These are phyloP conservation scores for Smutsia gigantea DNA, from an alignment of 2,797 vertebrate genomes.

Conservation along the genomic window DNA sequence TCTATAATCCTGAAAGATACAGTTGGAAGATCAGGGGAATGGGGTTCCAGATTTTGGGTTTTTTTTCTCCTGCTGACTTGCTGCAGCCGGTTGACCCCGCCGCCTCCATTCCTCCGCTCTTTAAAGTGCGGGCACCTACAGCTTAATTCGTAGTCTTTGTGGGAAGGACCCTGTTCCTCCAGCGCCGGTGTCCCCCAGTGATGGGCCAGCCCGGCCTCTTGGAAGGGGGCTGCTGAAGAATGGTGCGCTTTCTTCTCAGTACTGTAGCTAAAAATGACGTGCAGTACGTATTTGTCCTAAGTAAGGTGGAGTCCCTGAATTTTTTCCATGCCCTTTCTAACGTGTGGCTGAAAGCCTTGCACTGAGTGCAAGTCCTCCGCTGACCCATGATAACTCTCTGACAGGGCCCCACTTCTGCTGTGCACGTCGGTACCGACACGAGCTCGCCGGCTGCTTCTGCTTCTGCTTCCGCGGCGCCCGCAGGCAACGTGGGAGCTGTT, in stretches of 20 bases:
- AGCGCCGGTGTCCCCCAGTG: neutral
- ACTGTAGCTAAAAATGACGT: neutral
- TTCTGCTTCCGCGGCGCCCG: conserved; percentile 88
- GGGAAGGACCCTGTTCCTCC: neutral
- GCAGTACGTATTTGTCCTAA: conserved; percentile 41
- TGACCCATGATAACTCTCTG: conserved; percentile 84
- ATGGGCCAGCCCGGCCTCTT: no score
- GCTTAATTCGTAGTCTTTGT: neutral
- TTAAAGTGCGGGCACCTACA: neutral
- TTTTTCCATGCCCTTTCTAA: neutral
- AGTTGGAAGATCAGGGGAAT: neutral
- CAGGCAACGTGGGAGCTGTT: conserved; percentile 84
- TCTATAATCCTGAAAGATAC: neutral
- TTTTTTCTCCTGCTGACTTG: neutral
- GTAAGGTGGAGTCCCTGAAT: neutral
- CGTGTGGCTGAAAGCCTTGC: neutral
- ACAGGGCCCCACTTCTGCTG: conserved; percentile 90
- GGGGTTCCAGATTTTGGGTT: neutral
- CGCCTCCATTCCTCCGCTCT: neutral
- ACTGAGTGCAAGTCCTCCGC: neutral
- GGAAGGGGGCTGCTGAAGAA: neutral
- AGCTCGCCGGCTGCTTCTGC: conserved; percentile 88
- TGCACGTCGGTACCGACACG: conserved; percentile 88
- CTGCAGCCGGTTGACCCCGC: neutral
- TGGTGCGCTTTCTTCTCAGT: neutral